Percentiles rank a stretch among this genome's conserved stretches.
Conservation (phyloP, 2,888 invertebrate genomes). For the Sarcophaga subvicina region DNA sequence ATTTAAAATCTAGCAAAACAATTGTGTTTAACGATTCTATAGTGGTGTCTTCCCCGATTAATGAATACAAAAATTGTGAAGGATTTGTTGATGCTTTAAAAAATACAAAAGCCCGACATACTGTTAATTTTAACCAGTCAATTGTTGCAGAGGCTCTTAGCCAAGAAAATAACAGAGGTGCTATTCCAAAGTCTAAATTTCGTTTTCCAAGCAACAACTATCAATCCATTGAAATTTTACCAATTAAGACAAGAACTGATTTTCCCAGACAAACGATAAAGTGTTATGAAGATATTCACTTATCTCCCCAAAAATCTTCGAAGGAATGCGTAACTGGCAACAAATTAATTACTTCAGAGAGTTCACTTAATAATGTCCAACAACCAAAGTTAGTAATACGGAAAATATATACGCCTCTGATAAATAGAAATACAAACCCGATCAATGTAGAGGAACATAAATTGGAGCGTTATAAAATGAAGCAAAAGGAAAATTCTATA, state of each 20-base stretch:
- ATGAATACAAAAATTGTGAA: background rate
- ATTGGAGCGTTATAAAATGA: conserved; percentile 29
- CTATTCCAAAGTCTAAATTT: conserved; percentile 16
- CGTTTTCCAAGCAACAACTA: conserved; percentile 26
- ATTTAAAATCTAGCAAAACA: background rate
- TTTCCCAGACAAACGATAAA: background rate
- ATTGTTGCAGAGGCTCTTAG: background rate
- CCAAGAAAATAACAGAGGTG: conserved; percentile 14
- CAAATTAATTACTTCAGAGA: background rate
- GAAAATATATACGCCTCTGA: conserved; percentile 48
- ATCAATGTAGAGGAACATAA: conserved; percentile 28
- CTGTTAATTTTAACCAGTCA: conserved; percentile 1
- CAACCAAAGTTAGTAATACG: conserved; percentile 52
- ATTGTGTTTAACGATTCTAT: too few species aligned
- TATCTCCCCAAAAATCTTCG: background rate
- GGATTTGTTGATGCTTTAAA: background rate
- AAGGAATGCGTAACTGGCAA: background rate
- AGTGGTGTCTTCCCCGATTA: background rate
- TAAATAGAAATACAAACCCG: conserved; percentile 24
- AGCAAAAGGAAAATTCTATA: background rate
- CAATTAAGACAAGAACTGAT: background rate
- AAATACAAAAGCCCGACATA: conserved; percentile 1
- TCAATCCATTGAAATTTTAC: conserved; percentile 21
- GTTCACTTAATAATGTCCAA: conserved; percentile 15
- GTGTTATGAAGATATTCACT: conserved; percentile 35